Base-by-base conservation (phyloP, 2,113 vertebrate genomes). In the Procavia capensis region DNA sequence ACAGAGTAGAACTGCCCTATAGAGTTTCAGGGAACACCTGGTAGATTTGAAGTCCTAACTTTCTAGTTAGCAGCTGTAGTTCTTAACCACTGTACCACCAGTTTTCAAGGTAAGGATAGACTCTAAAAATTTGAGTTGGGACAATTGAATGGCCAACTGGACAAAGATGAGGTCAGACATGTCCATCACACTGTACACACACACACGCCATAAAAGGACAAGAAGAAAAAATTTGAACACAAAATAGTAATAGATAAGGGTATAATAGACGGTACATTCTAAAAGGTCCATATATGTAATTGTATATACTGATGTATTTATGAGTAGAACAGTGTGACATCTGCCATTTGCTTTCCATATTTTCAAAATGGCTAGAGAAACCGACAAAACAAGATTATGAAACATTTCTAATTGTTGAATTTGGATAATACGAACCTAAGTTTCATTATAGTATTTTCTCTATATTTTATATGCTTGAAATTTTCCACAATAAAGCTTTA, bases 321-420 rank as follows among this genome's bases (percentile, higher is more conserved):
- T 17, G 29, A 78, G 92, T 50, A 45, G 87, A 92, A 90, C 61
- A 81, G n/a, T 80, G 64, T 17, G 45, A 68, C 41, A 2, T 31
- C 63, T 90, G 0, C 45, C 22, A 14, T 90, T 92, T 74, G 34
- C 22, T 68, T 94, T 92, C 79, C 75, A 68, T 61, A 64, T 54
- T 75, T 78, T 87, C 41, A 74, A 79, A 92, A 87, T 61, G 1
- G 8, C 27, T 82, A 1, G 25, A 14, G 10, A 3, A 59, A 81
- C 1, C 88, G 41, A 41, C n/a, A 43, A 90, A 85, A 85, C 9
- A 81, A 39, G 19, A 45, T 13, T 72, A 5, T 1, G 88, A 74
- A 94, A n/a, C 92, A 76, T 47, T 75, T 39, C 22, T 63, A 88
- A 80, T 80, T 80, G 36, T 50, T 87, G 25, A 92, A 27, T 59